A percentile compares a stretch with the other conserved stretches of the same genome.
Conservation (phyloP, 2,797 vertebrate species). For the Streptopelia turtur region DNA sequence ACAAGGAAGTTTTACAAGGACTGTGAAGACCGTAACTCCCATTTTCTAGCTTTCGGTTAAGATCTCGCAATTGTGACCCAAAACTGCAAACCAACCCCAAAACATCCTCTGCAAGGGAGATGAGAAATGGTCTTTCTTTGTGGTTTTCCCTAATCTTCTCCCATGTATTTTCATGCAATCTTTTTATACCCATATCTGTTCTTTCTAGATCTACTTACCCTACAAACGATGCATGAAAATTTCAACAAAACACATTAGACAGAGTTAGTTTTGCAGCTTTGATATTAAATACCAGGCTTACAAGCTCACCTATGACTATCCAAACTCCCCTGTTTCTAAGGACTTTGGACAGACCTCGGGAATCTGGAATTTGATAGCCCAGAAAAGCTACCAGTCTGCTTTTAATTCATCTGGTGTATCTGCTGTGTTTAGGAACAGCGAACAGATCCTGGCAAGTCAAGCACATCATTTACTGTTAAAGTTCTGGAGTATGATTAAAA, state of each 20-base stretch:
- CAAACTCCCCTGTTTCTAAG: not conserved
- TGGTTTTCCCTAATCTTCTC: not conserved
- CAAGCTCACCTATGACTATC: not conserved
- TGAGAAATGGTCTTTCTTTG: not conserved
- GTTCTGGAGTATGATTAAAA: not conserved
- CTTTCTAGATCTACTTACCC: not conserved
- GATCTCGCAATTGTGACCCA: not conserved
- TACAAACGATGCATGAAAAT: not conserved
- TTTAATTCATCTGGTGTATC: not conserved
- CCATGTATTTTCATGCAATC: not conserved
- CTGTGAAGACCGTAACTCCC: not conserved
- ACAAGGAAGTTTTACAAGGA: not conserved
- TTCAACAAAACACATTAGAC: not conserved
- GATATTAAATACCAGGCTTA: not conserved
- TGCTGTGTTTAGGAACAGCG: not conserved
- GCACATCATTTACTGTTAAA: not conserved
- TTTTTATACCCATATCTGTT: not conserved
- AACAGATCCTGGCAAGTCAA: not conserved
- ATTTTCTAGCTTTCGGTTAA: not conserved
- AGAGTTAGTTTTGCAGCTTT: not conserved
- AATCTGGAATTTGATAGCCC: not conserved
- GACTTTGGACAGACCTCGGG: rapidly evolving
- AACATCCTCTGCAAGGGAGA: not conserved
- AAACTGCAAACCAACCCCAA: not conserved
- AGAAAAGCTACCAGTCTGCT: not conserved